Evolutionary conservation across 1,140 invertebrate genomes (phyloP), one percentile per base, ranked within the genome.

Genomic region (Oryctes rhinoceros): DNA sequence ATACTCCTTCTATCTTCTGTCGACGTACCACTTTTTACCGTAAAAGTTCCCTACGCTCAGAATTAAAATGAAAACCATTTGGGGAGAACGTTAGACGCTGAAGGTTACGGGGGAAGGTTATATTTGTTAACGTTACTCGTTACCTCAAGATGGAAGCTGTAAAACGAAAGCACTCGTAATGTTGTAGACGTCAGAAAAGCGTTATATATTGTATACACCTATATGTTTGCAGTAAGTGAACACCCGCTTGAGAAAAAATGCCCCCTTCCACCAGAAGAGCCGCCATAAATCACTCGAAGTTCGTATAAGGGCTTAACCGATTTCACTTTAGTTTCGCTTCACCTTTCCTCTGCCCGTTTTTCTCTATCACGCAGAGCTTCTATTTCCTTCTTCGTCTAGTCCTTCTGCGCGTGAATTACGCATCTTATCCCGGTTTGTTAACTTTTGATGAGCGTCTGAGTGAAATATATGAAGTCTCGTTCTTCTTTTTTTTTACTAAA

Each of bases 111-210:
- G 39, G 39, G 5, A 10, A 10, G 39, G 39, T 5, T 7, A 10
- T 53, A 53, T 53, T 53, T 53, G 49, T 13, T 53, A 53, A 53
- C 49, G 9, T 53, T 53, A n/a, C 49, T 44, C 9, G 5, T 44
- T 44, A 44, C 39, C 39, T 44, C 39, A 44, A 44, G 39, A 44
- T 44, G 39, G 39, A 44, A 44, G 39, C 9, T 44, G 39, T 44
- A 44, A 44, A 44, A 44, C 9, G 39, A 44, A 44, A 44, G 39
- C 39, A 10, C 39, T 10, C 49, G 49, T 53, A 53, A 53, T 53
- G 49, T 53, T 53, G n/a, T 53, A 53, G 13, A 53, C 49, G n/a
- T 53, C 49, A 53, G 49, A 53, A n/a, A n/a, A 53, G n/a, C 49
- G 13, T 53, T 53, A 44, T 53, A 53, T 13, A 53, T 13, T 53